A percentile compares a stretch with the other conserved stretches of the same genome.
These are phyloP conservation scores for Ochotona curzoniae DNA, from an alignment of 2,113 vertebrate genomes.

Conservation along the genomic window DNA sequence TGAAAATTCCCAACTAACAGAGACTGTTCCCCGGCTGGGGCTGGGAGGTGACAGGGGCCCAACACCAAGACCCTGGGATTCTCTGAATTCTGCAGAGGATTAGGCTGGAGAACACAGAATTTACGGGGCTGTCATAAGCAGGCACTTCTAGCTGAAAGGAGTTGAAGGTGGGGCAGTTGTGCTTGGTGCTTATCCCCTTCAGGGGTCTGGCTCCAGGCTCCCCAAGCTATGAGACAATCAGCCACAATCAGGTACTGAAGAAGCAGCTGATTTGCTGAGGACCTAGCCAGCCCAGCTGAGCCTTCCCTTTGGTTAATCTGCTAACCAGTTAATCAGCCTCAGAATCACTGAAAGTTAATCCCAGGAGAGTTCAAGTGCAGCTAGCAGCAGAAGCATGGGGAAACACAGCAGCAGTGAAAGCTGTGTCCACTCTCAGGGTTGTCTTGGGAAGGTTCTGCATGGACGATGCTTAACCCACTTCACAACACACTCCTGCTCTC, in stretches of 20 bases:
- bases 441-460: background rate
- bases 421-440: background rate
- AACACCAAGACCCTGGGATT: background rate
- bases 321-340: constrained; percentile 56
- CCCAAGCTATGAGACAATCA: background rate
- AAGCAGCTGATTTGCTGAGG: background rate
- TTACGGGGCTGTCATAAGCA: fast-evolving
- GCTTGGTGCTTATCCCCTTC: background rate
- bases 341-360: constrained; percentile 57
- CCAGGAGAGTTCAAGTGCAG: constrained; percentile 42
- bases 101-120: background rate
- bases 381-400: constrained; percentile 21
- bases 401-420: background rate
- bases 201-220: background rate
- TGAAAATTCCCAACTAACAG: background rate
- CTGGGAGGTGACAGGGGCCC: background rate
- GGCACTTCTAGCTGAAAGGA: background rate
- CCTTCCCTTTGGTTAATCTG: constrained; percentile 69
- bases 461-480: constrained; percentile 18
- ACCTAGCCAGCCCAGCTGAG: constrained; percentile 29
- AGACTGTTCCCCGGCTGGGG: background rate
- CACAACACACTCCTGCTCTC: background rate
- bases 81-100: background rate
- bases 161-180: background rate
- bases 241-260: constrained; percentile 9